phyloP scores from a whole-genome alignment of 2,113 vertebrate species.

The Lasiurus cinereus region DNA sequence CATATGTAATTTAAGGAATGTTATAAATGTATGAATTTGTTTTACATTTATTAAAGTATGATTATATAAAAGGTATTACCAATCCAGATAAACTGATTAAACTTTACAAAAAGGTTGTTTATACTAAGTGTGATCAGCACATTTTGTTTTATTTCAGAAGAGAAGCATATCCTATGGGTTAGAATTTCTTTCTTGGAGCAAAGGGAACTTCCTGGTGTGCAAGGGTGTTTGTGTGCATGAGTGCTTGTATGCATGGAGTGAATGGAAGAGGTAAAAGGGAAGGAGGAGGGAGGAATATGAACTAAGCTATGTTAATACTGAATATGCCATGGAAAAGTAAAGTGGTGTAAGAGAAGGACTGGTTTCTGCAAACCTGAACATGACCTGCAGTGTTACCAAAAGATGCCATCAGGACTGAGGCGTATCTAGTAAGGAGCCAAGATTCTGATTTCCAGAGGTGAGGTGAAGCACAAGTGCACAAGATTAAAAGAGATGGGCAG shows the following conservation, averaged over 20 bases:
- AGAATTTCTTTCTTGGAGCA: not conserved
- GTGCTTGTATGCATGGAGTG: rapidly evolving
- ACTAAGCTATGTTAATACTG: not conserved
- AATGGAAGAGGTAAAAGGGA: too few species aligned
- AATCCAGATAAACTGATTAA: not conserved
- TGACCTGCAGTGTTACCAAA: not conserved
- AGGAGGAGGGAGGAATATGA: not conserved
- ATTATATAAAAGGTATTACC: not conserved
- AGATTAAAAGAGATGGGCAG: not conserved
- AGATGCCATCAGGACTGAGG: not conserved
- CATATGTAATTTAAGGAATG: too few species aligned
- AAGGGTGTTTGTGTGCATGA: rapidly evolving
- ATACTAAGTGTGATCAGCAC: not conserved
- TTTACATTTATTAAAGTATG: too few species aligned
- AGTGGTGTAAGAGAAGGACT: not conserved
- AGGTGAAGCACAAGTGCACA: not conserved
- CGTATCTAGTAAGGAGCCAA: not conserved
- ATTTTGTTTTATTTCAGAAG: not conserved
- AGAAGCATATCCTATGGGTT: not conserved
- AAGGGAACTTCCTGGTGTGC: rapidly evolving
- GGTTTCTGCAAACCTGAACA: not conserved
- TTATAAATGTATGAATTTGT: too few species aligned
- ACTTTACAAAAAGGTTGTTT: not conserved
- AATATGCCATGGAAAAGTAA: not conserved
- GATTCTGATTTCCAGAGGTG: not conserved